Base-by-base conservation (phyloP, 2,113 vertebrate species). In the Heterochromis multidens region DNA sequence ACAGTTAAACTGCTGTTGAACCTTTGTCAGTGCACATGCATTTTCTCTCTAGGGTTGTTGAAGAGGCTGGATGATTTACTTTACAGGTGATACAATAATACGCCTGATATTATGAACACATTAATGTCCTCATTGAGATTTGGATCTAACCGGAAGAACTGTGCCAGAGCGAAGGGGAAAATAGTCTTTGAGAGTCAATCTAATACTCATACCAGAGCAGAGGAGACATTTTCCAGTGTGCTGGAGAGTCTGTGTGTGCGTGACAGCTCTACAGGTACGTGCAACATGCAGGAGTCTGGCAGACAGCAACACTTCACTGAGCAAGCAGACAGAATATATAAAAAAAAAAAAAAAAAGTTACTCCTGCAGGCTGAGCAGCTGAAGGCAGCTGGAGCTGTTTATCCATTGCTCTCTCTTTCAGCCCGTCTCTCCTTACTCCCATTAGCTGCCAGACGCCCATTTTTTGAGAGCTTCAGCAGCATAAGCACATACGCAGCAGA, bases 381-480 rank as follows among this genome's bases (percentile, higher is more conserved):
- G 81, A 89, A 62, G 72, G 63, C 84, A 81, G 85, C 89, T 85
- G 77, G 58, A 89, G 77, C 60, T 81, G 90, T 91, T 89, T 85
- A 88, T 80, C 57, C 37, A 67, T 52, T 46, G 31, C 61, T 83
- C 62, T 62, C 54, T 63, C 82, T 85, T 81, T 80, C 84, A 81
- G 49, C 67, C 76, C 3, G 13, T 70, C 88, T 79, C 74, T 79
- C 46, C 77, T 82, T n/a, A 58, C 31, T 80, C 16, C 31, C 35
- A 60, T 79, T 90, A 90, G 81, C 83, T 91, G 85, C 76, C 83
- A 86, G 83, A 25, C 79, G 82, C 58, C 59, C 78, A 78, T 63
- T 86, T 87, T 63, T 65, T 82, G 60, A 80, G 40, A 62, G 54
- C 63, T 57, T 37, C 78, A 82, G 25, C 35, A 46, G 43, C 83